Conservation (phyloP, 2,888 invertebrate genomes). For the Amphipyra tragopoginis region DNA sequence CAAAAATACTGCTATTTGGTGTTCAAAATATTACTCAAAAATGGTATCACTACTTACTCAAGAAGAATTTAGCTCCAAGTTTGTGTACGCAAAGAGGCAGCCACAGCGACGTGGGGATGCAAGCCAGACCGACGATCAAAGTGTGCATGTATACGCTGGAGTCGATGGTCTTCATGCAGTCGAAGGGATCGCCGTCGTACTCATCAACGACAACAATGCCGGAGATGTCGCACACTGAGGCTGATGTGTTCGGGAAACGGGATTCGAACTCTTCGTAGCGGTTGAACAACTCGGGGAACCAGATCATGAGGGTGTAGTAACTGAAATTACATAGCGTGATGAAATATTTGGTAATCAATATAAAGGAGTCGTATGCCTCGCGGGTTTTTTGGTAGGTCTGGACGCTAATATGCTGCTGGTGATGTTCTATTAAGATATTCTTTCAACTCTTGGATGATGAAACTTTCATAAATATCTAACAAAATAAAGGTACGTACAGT, state of each 20-base stretch:
- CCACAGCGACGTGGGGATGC: conserved; percentile 95
- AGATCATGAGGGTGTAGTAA: conserved; percentile 97
- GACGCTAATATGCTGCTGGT: too few relatives aligned
- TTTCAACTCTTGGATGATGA: too few relatives aligned
- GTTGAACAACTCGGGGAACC: conserved; percentile 97
- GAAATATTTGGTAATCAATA: background rate
- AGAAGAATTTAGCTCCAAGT: conserved; percentile 94
- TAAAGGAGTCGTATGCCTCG: too few relatives aligned
- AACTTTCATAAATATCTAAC: too few relatives aligned
- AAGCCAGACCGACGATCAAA: conserved; percentile 94
- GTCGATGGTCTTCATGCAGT: conserved; percentile 91
- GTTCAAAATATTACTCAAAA: background rate
- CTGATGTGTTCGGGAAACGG: conserved; percentile 91
- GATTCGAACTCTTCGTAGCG: conserved; percentile 94
- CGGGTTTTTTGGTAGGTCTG: too few relatives aligned
- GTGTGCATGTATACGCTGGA: conserved; percentile 93
- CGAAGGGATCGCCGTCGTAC: conserved; percentile 85
- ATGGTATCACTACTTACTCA: conserved; percentile 89
- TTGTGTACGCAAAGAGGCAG: conserved; percentile 94
- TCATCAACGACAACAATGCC: conserved; percentile 89
- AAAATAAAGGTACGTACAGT: too few relatives aligned
- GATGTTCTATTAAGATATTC: too few relatives aligned
- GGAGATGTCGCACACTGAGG: conserved; percentile 94
- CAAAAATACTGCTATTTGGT: background rate
- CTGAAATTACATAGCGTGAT: conserved; percentile 81